These are phyloP conservation scores for Leucophora obtusa DNA, from an alignment of 2,888 invertebrate species.

Conservation along the genomic window DNA sequence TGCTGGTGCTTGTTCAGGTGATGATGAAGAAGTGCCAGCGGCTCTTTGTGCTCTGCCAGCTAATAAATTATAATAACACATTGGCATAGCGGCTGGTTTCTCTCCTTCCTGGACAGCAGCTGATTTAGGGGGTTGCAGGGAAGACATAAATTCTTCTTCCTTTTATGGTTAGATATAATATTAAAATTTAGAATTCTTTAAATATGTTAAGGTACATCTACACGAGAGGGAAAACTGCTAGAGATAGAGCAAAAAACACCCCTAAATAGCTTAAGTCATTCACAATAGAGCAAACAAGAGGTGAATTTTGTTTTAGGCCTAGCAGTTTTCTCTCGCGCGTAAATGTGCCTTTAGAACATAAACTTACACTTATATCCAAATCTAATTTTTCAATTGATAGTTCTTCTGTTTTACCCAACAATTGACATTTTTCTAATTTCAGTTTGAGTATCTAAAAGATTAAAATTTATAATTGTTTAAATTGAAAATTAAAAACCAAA, in stretches of 20 bases:
- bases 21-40: constrained; percentile 76
- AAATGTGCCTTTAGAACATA: too few species aligned
- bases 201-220: too few species aligned
- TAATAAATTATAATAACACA: constrained; percentile 77
- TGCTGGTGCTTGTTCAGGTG: constrained; percentile 77
- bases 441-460: constrained; percentile 73
- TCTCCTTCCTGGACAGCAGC: constrained; percentile 72
- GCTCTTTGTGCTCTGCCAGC: constrained; percentile 76
- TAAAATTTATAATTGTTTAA: neutral
- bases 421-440: constrained; percentile 74
- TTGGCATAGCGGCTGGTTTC: constrained; percentile 77
- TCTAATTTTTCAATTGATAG: constrained; percentile 70
- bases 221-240: too few species aligned
- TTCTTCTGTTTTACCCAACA: constrained; percentile 70
- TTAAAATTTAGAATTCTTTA: neutral
- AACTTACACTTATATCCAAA: constrained; percentile 67
- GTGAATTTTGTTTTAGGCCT: too few species aligned
- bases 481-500: too few species aligned
- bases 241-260: too few species aligned
- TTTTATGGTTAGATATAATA: constrained; percentile 34
- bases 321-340: too few species aligned
- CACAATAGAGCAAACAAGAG: too few species aligned
- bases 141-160: constrained; percentile 71
- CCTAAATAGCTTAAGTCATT: too few species aligned
- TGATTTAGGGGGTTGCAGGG: constrained; percentile 72